Percentiles rank a stretch among this genome's conserved stretches.
These are phyloP conservation scores for Archivesica marissinica DNA, from an alignment of 1,140 invertebrate species.

Conservation along the genomic window DNA sequence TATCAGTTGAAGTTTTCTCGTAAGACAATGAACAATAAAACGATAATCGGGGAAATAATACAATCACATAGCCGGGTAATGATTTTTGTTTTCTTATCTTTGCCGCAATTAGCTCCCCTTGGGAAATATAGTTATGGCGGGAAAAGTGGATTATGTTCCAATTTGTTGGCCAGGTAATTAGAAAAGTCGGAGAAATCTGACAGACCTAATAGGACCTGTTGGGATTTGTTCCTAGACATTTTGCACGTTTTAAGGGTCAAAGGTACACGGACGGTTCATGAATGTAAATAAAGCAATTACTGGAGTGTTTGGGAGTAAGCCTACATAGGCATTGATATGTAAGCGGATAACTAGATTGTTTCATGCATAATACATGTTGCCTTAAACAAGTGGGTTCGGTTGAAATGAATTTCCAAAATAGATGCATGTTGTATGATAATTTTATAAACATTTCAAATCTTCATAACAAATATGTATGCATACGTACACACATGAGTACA, in stretches of 20 bases:
- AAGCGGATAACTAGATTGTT: no score
- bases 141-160: constrained; percentile 10
- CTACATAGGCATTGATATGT: background rate
- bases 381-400: no score
- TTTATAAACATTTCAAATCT: no score
- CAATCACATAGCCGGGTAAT: background rate
- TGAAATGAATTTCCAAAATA: no score
- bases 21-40: background rate
- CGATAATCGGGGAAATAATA: no score
- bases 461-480: no score
- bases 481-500: no score
- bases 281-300: background rate
- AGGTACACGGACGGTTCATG: background rate
- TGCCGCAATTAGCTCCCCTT: background rate
- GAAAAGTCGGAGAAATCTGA: constrained; percentile 1
- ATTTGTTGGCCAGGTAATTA: constrained; percentile 1
- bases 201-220: constrained; percentile 12
- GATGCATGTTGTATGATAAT: no score
- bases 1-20: no score
- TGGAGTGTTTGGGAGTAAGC: background rate
- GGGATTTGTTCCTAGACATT: background rate
- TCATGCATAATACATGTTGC: no score
- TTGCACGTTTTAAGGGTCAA: constrained; percentile 13
- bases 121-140: background rate
- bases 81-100: background rate